Conservation (phyloP, 2,888 invertebrate genomes). For the Cantharis nigra region DNA sequence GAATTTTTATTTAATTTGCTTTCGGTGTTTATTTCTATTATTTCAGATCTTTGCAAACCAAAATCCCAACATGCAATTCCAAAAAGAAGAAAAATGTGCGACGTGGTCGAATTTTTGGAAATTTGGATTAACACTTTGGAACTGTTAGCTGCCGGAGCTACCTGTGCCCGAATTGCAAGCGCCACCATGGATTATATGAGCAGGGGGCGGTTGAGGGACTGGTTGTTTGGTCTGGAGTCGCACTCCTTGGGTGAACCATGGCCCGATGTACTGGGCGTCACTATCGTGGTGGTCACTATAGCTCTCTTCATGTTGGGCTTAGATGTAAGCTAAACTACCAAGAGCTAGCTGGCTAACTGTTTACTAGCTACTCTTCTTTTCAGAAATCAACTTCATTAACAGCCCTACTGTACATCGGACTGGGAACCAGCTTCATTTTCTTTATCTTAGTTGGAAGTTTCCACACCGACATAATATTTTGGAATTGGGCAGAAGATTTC, state of each 20-base stretch:
- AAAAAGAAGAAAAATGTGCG: slow-evolving; percentile 58
- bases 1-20: background rate
- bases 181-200: slow-evolving; percentile 68
- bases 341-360: no score
- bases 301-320: slow-evolving; percentile 68
- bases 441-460: slow-evolving; percentile 53
- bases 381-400: slow-evolving; percentile 55
- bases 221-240: slow-evolving; percentile 65
- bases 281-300: slow-evolving; percentile 64
- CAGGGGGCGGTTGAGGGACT: slow-evolving; percentile 62
- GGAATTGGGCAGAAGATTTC: slow-evolving; percentile 51
- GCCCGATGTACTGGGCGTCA: slow-evolving; percentile 67
- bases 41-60: slow-evolving; percentile 44
- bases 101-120: slow-evolving; percentile 62
- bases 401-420: slow-evolving; percentile 46
- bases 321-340: slow-evolving; percentile 55
- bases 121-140: slow-evolving; percentile 66
- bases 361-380: slow-evolving; percentile 30
- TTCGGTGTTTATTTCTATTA: background rate
- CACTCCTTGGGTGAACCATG: slow-evolving; percentile 65
- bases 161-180: slow-evolving; percentile 65
- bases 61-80: slow-evolving; percentile 36
- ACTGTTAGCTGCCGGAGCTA: slow-evolving; percentile 64
- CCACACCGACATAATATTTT: slow-evolving; percentile 52
- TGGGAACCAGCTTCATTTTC: slow-evolving; percentile 50